Conservation (phyloP, 23 tunicate species). For the Trididemnum nubilum region DNA sequence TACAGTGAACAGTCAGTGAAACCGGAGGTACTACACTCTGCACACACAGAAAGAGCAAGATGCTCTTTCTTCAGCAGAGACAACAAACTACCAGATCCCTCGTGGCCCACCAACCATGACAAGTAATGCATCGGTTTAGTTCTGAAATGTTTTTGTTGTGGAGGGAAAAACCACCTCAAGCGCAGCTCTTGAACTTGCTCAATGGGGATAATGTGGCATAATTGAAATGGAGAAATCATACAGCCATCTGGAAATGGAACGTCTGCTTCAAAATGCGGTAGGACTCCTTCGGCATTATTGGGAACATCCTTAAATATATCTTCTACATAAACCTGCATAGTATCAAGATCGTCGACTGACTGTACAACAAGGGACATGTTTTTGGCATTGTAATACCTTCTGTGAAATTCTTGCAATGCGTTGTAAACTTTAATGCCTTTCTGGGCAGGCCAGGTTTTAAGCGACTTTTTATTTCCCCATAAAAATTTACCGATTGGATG, state of each 20-base stretch:
- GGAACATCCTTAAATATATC: conserved; percentile 67
- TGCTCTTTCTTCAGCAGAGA: conserved; percentile 50
- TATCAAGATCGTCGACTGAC: conserved; percentile 65
- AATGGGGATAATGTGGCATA: conserved; percentile 51
- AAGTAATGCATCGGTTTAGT: conserved; percentile 75
- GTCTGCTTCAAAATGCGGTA: background rate
- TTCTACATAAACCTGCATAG: conserved; percentile 56
- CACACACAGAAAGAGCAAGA: conserved; percentile 52
- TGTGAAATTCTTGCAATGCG: conserved; percentile 54
- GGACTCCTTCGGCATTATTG: conserved; percentile 10
- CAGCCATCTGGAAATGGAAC: conserved; percentile 24
- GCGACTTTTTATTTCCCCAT: conserved; percentile 73
- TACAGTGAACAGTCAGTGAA: conserved; percentile 40
- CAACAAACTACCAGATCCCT: conserved; percentile 81
- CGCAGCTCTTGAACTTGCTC: conserved; percentile 66
- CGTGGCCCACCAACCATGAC: conserved; percentile 84
- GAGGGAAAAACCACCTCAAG: conserved; percentile 68
- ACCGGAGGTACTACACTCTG: conserved; percentile 50
- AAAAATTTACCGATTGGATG: conserved; percentile 72
- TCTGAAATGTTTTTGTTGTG: conserved; percentile 53
- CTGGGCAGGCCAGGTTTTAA: conserved; percentile 41
- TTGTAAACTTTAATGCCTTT: conserved; percentile 52
- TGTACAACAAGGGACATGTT: conserved; percentile 67
- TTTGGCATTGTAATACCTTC: conserved; percentile 59
- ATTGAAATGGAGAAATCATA: background rate